phyloP scores from a whole-genome alignment of 2,113 vertebrate genomes.

The Pholis gunnellus region DNA sequence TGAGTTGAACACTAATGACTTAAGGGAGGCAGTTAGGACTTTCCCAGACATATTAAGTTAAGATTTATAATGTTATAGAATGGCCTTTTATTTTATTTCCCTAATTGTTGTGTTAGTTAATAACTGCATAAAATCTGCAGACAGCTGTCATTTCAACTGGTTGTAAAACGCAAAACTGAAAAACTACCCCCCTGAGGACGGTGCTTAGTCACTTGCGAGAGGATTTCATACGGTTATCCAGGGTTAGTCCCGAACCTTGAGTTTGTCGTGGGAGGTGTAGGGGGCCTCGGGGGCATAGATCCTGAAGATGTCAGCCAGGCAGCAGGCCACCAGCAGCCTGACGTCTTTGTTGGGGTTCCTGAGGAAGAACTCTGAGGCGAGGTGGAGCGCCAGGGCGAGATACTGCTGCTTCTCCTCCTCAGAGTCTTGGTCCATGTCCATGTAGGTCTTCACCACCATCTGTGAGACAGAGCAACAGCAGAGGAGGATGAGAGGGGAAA shows the following conservation, averaged over 20 bases:
- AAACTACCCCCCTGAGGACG: neutral
- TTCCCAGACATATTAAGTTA: neutral
- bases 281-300: constrained; percentile 99
- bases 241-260: constrained; percentile 88
- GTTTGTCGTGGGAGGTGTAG: constrained; percentile 99
- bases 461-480: constrained; percentile 64
- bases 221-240: neutral
- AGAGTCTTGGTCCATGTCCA: constrained; percentile 99
- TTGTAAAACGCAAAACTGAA: neutral
- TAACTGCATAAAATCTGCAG: neutral
- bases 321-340: constrained; percentile 97
- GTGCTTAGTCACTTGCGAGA: neutral
- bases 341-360: constrained; percentile 99
- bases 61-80: neutral
- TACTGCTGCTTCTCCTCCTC: constrained; percentile 99
- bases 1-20: neutral
- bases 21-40: neutral
- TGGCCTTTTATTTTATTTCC: neutral
- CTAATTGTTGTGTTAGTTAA: neutral
- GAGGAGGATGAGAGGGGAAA: constrained; percentile 4
- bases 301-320: constrained; percentile 98
- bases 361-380: constrained; percentile 99
- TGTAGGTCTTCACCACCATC: constrained; percentile 99
- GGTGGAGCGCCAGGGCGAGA: constrained; percentile 95
- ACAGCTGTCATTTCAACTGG: neutral